These are phyloP conservation scores for Rana temporaria DNA, from an alignment of 2,113 vertebrate species.

Conservation along the genomic window DNA sequence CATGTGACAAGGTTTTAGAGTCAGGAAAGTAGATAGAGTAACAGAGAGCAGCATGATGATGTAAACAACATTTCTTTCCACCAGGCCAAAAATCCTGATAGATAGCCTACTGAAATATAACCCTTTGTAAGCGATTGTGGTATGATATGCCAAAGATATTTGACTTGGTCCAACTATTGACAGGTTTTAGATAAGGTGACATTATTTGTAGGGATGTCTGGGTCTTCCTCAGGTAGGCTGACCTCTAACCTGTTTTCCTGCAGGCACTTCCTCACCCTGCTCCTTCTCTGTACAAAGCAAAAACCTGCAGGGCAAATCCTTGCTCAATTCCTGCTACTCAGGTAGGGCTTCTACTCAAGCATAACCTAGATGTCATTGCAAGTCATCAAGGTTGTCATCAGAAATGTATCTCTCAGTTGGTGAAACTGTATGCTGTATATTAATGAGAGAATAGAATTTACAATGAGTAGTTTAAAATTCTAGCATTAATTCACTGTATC, in stretches of 20 bases:
- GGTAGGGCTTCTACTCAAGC: constrained; percentile 63
- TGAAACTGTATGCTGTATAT: background rate
- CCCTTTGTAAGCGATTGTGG: too few relatives aligned
- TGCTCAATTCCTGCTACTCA: constrained; percentile 86
- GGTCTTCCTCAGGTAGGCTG: constrained; percentile 47
- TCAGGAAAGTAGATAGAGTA: too few relatives aligned
- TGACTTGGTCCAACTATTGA: too few relatives aligned
- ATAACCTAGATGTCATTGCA: background rate
- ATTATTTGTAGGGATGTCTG: constrained; percentile 11
- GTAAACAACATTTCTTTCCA: too few relatives aligned
- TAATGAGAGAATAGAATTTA: constrained; percentile 11
- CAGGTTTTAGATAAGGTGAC: background rate
- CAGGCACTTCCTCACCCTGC: constrained; percentile 83
- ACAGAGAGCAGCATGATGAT: too few relatives aligned
- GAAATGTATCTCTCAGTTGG: constrained; percentile 9
- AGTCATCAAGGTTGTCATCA: constrained; percentile 6
- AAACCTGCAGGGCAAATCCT: constrained; percentile 85
- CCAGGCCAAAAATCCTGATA: too few relatives aligned
- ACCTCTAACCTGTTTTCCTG: constrained; percentile 70
- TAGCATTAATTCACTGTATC: background rate
- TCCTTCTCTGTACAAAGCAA: constrained; percentile 89
- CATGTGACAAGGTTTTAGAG: too few relatives aligned
- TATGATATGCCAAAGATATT: too few relatives aligned
- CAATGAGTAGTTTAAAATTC: constrained; percentile 1
- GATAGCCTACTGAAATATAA: too few relatives aligned